A percentile compares a stretch with the other conserved stretches of the same genome.
Evolutionary conservation across 2,888 invertebrate genomes (phyloP).

Genomic region (Dermolepida albohirtum): DNA sequence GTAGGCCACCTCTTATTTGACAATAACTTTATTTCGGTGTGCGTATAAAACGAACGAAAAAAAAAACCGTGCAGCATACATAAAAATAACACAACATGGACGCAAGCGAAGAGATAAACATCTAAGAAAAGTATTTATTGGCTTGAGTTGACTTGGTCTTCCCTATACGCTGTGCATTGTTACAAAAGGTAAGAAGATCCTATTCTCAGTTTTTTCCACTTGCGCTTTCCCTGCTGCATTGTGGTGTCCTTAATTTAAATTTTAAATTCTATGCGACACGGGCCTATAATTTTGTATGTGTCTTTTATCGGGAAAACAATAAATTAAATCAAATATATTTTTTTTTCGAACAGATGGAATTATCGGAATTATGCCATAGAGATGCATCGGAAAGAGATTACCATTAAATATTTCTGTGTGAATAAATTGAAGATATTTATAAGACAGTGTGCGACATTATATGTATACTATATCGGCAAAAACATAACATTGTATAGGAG

Average conservation of each 20-base stretch:
- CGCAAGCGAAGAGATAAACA: slow-evolving; percentile 13
- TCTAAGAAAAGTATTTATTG: slow-evolving; percentile 32
- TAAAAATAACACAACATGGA: slow-evolving; percentile 8
- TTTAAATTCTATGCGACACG: slow-evolving; percentile 5
- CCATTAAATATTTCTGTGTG: too few species aligned
- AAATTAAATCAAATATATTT: slow-evolving; percentile 9
- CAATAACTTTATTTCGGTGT: slow-evolving; percentile 36
- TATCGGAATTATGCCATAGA: too few species aligned
- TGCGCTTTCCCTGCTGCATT: background rate
- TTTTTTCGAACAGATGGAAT: too few species aligned
- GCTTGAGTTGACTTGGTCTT: background rate
- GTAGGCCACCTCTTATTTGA: slow-evolving; percentile 42
- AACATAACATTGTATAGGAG: too few species aligned
- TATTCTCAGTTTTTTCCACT: background rate
- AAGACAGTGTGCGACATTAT: too few species aligned
- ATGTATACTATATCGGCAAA: too few species aligned
- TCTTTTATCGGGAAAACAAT: slow-evolving; percentile 22
- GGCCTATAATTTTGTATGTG: slow-evolving; percentile 6
- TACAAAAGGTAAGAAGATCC: slow-evolving; percentile 29
- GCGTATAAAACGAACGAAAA: background rate
- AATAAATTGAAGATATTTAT: too few species aligned
- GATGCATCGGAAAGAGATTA: too few species aligned
- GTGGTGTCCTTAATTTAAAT: slow-evolving; percentile 22
- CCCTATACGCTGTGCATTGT: slow-evolving; percentile 7
- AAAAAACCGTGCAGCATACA: slow-evolving; percentile 1